phyloP scores from a whole-genome alignment of 2,113 vertebrate species.

The Spizaetus ornatus region DNA sequence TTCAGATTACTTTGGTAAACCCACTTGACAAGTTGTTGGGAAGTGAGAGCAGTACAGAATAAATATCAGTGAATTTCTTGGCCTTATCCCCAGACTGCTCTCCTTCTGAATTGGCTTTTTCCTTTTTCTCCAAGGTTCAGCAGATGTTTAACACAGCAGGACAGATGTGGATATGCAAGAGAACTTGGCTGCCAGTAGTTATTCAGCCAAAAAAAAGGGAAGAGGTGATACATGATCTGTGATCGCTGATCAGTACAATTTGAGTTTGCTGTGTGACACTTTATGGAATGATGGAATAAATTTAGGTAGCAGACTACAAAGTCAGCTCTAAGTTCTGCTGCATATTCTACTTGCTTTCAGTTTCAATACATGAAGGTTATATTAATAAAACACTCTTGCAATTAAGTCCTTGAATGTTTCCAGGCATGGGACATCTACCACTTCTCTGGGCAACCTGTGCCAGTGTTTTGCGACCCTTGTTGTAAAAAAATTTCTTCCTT shows the following conservation, averaged over 20 bases:
- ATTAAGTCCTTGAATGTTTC: neutral
- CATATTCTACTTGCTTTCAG: neutral
- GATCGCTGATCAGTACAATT: neutral
- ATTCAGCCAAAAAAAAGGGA: neutral
- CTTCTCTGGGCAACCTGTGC: neutral
- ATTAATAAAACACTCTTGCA: neutral
- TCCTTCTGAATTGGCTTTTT: neutral
- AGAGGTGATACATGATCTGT: neutral
- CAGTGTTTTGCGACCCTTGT: neutral
- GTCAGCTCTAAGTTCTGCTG: neutral
- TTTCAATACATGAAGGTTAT: neutral
- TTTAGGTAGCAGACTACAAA: neutral
- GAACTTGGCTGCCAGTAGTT: neutral
- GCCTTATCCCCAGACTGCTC: neutral
- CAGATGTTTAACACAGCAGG: slow-evolving; percentile 2
- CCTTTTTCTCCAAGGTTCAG: neutral
- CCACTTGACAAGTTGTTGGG: neutral
- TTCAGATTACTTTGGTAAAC: neutral
- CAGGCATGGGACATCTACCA: neutral
- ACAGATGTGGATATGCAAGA: neutral
- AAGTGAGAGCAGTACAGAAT: neutral
- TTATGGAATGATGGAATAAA: neutral
- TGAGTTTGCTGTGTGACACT: neutral
- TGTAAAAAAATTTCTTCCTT: neutral
- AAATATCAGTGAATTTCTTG: neutral